These are phyloP conservation scores for Pheucticus melanocephalus DNA, from an alignment of 2,113 vertebrate species.

Conservation along the genomic window DNA sequence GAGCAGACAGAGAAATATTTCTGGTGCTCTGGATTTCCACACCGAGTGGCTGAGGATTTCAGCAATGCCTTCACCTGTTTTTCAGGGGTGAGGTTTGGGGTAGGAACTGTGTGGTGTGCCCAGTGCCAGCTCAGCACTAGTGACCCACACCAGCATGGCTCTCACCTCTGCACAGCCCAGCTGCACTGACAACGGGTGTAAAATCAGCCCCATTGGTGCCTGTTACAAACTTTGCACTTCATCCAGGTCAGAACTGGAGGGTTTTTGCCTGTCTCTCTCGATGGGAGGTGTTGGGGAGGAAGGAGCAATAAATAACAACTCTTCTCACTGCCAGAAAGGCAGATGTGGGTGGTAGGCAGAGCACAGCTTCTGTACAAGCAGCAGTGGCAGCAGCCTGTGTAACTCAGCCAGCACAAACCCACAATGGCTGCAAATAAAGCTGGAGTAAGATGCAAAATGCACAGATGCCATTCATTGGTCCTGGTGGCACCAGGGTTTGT, in stretches of 20 bases:
- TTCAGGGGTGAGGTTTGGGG: neutral
- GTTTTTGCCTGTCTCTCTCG: neutral
- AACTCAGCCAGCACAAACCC: neutral
- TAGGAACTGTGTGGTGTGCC: too few species aligned
- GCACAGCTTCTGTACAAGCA: neutral
- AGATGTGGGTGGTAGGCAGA: fast-evolving
- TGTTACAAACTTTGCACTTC: neutral
- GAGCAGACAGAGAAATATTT: too few species aligned
- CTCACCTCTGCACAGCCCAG: neutral
- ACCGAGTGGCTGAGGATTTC: neutral
- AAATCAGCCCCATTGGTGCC: neutral
- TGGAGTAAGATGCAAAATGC: neutral
- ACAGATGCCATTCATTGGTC: neutral
- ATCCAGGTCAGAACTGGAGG: neutral
- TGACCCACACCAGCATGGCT: neutral
- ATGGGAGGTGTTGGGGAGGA: neutral
- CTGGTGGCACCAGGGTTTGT: neutral
- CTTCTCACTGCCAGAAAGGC: neutral
- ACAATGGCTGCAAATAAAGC: neutral
- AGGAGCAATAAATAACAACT: neutral
- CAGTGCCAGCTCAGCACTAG: neutral
- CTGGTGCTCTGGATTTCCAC: too few species aligned
- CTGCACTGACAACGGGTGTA: fast-evolving
- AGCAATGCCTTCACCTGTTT: neutral
- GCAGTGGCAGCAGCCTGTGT: neutral